Percentiles rank a stretch among this genome's conserved stretches.
Evolutionary conservation across 1,140 invertebrate species (phyloP).

Genomic region (Mamestra configurata): DNA sequence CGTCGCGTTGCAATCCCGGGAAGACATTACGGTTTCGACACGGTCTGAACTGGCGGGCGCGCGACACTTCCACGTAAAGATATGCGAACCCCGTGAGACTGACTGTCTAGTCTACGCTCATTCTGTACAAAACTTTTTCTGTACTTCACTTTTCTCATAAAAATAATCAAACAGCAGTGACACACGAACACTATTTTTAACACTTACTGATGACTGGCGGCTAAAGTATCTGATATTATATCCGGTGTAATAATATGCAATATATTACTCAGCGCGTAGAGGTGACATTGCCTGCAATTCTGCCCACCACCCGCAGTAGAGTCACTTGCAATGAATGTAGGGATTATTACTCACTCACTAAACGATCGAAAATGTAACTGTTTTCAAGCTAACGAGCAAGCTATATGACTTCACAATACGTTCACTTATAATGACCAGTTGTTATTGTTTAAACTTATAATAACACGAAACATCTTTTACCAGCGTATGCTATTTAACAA

Average conservation of each 20-base stretch:
- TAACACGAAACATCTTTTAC: constrained; percentile 26
- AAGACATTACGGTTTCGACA: constrained; percentile 71
- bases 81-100: constrained; percentile 63
- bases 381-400: background rate
- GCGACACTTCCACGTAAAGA: constrained; percentile 71
- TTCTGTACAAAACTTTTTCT: background rate
- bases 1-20: constrained; percentile 66
- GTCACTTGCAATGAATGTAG: background rate
- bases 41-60: constrained; percentile 55
- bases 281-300: constrained; percentile 32
- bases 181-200: background rate
- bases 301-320: background rate
- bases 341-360: constrained; percentile 18
- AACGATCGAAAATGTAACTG: background rate
- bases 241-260: constrained; percentile 36
- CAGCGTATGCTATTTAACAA: constrained; percentile 9
- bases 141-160: background rate
- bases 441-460: constrained; percentile 18
- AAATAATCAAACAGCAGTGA: background rate
- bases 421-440: background rate
- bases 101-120: constrained; percentile 15
- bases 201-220: background rate
- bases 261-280: constrained; percentile 31
- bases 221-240: constrained; percentile 25
- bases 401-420: background rate